Percentiles rank a stretch among this genome's conserved stretches.
Evolutionary conservation across 2,888 invertebrate genomes (phyloP).

Genomic region (Tanypteryx hageni): DNA sequence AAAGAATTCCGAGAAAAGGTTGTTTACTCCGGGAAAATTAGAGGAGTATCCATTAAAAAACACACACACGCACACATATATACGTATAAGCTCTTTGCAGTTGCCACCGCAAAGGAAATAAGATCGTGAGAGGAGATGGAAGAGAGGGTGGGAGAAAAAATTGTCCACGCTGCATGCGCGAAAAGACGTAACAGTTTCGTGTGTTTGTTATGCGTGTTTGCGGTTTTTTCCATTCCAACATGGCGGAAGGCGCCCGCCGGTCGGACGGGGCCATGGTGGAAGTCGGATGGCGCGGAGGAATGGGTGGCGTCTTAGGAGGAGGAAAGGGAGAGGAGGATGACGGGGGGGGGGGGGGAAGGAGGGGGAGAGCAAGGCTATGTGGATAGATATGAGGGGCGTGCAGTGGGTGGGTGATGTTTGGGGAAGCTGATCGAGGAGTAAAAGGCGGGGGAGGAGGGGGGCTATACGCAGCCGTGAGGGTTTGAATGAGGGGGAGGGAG

Average conservation of each 20-base stretch:
- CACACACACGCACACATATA: not conserved
- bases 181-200: slow-evolving; percentile 11
- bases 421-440: too few species aligned
- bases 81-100: not conserved
- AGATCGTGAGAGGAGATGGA: too few species aligned
- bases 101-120: not conserved
- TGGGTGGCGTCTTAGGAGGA: too few species aligned
- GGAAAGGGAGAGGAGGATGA: too few species aligned
- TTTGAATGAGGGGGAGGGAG: not conserved
- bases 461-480: not conserved
- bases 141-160: not conserved
- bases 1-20: slow-evolving; percentile 3
- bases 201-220: not conserved
- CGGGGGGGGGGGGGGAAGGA: too few species aligned
- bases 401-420: not conserved
- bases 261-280: not conserved
- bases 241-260: slow-evolving; percentile 11
- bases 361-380: too few species aligned
- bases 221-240: not conserved
- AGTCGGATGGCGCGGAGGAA: not conserved
- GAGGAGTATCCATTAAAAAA: not conserved
- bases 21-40: not conserved
- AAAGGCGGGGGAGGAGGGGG: too few species aligned
- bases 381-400: not conserved
- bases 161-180: not conserved